Evolutionary conservation across 1,140 invertebrate species (phyloP).

Genomic region (Frieseomelitta varia): DNA sequence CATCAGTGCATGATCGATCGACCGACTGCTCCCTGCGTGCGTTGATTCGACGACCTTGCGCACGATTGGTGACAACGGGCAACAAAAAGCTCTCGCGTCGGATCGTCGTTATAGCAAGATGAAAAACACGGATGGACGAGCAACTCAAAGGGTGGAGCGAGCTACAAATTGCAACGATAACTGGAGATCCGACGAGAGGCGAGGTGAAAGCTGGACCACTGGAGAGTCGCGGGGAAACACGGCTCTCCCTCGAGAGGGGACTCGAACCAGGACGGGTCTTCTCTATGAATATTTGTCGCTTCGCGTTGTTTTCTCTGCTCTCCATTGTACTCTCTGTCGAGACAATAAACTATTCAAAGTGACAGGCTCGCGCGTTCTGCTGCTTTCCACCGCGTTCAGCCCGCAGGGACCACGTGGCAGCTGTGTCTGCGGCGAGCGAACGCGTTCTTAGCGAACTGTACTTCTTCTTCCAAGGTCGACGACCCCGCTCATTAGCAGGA

Average conservation of each 20-base stretch:
- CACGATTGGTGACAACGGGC: not conserved
- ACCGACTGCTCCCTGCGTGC: not conserved
- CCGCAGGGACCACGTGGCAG: slow-evolving; percentile 9
- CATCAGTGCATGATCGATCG: slow-evolving; percentile 3
- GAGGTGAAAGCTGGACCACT: not conserved
- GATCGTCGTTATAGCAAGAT: not conserved
- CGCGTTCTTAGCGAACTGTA: slow-evolving; percentile 8
- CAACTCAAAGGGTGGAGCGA: not conserved
- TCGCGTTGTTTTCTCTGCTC: slow-evolving; percentile 40
- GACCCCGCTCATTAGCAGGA: not conserved
- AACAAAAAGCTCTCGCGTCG: not conserved
- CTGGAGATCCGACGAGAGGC: not conserved
- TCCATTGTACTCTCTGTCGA: slow-evolving; percentile 4
- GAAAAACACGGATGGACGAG: not conserved
- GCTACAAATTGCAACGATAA: not conserved
- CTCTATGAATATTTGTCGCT: slow-evolving; percentile 49
- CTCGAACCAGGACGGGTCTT: slow-evolving; percentile 14
- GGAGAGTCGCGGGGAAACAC: not conserved
- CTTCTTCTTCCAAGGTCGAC: slow-evolving; percentile 26
- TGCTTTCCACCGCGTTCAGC: not conserved
- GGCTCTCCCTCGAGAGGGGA: not conserved
- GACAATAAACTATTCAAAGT: slow-evolving; percentile 44
- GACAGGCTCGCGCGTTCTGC: not conserved
- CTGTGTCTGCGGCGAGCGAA: not conserved
- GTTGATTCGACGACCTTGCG: not conserved